Evolutionary conservation across 2,113 vertebrate species (phyloP), one percentile per base, ranked within the genome.

Genomic region (Gambusia affinis): DNA sequence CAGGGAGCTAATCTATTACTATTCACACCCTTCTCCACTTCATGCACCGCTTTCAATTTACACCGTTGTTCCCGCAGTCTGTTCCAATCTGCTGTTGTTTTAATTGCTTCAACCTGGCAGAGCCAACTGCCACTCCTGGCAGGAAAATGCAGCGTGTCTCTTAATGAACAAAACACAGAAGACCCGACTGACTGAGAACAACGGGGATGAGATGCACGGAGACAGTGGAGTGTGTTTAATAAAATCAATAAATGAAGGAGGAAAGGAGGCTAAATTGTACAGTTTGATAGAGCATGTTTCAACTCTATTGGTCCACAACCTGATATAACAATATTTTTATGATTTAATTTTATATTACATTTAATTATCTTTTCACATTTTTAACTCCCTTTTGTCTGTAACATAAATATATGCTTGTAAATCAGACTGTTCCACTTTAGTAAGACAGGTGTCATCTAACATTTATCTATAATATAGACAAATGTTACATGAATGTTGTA

Each of bases 1-100:
- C 79, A 69, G 64, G 61, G 77, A 88, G 87, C 81, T 85, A 89
- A 89, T 92, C 85, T 85, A 92, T 91, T 84, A 84, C 85, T 75
- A 86, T 89, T 87, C 86, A 83, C 87, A 85, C 82, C 69, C 85
- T 77, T 75, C 85, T 72, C 72, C 64, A 78, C 80, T 83, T 88
- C 83, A 83, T 79, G 72, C 67, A n/a, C 76, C 85, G 73, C 75
- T 88, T 89, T 92, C 88, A 92, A 92, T 93, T 92, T 91, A 87
- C 89, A 88, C 89, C 79, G 84, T 91, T 92, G 91, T 92, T 92
- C 85, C 84, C 82, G 67, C 85, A 88, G 89, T 92, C 91, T 92
- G 91, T 85, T 94, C 87, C 91, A 92, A 91, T 94, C 91, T 91
- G 89, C 87, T 88, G 91, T 89, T 91, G 87, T 93, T 91, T 91